Conservation (phyloP, 2,888 invertebrate genomes). For the Caenorhabditis virilis region DNA sequence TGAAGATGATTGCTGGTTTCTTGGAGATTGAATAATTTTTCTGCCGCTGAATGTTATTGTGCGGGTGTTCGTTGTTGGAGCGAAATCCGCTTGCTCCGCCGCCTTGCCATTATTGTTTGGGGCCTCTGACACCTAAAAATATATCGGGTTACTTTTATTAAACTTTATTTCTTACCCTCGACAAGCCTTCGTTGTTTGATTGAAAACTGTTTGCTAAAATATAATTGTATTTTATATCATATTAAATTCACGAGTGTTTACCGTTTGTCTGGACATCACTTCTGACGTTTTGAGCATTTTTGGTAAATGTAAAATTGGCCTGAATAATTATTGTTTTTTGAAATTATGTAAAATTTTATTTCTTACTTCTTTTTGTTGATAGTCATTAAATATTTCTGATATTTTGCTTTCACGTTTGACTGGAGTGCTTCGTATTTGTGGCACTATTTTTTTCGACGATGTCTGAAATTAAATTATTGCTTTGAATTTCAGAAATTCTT, state of each 20-base stretch:
- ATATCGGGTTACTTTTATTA: too few species aligned
- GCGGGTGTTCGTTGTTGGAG: neutral
- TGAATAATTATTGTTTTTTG: neutral
- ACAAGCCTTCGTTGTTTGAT: too few species aligned
- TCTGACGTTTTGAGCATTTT: neutral
- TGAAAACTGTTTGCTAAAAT: too few species aligned
- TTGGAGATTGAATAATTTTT: neutral
- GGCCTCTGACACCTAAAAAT: too few species aligned
- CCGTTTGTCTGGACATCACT: neutral
- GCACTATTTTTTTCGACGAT: too few species aligned
- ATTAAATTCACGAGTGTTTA: too few species aligned
- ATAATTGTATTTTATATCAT: too few species aligned
- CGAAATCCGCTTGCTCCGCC: neutral
- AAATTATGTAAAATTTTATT: neutral
- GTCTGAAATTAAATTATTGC: too few species aligned
- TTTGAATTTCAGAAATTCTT: too few species aligned
- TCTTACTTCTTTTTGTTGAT: neutral
- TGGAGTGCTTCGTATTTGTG: too few species aligned
- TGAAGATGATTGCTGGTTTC: conserved; percentile 2
- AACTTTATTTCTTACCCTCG: too few species aligned
- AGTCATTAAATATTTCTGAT: neutral
- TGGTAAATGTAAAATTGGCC: neutral
- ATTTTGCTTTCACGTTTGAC: neutral
- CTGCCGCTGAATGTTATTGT: neutral
- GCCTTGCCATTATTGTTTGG: too few species aligned